Evolutionary conservation across 2,888 invertebrate genomes (phyloP), one percentile per base, ranked within the genome.

Genomic region (Phytoseiulus persimilis): DNA sequence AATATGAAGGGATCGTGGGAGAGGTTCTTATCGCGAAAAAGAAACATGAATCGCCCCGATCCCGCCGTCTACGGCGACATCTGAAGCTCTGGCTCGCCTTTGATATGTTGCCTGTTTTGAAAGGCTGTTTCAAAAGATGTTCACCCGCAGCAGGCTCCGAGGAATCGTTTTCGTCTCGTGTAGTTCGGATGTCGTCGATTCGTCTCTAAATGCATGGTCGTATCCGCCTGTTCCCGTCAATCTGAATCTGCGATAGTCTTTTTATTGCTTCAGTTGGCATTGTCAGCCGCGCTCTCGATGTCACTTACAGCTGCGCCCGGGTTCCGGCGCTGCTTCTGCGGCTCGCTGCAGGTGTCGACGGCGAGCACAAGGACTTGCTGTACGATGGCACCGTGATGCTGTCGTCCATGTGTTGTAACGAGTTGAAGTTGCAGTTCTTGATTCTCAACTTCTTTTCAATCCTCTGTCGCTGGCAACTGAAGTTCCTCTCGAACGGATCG

Each of bases 321-420:
- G 87, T 87, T 0, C n/a, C 18, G 23, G 87, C 87, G 45, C 87
- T 33, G 32, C 87, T 45, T 33, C 87, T 31, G 23, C 87, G 32
- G n/a, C 87, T 87, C n/a, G 87, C 87, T 39, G 87, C 87, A 33
- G 87, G 87, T 87, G 87, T 87, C n/a, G 32, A 39, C 0, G 87
- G 87, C 33, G 87, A 87, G 33, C 32, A 87, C n/a, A 87, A 31
- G 6, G 87, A 87, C 23, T 87, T 87, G n/a, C 39, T 87, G 87
- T 87, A 87, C 11, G 87, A 87, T 11, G 87, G 87, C 87, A 87
- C 32, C 6, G 87, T 87, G 87, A 87, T 87, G 87, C 87, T 87
- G 33, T 87, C 87, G 33, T 87, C 87, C 87, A 87, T 87, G 32
- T 87, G 87, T 45, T 87, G 87, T 45, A 87, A 87, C 87, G 87